Conservation (phyloP, 2,113 vertebrate species). For the Camelus bactrianus region DNA sequence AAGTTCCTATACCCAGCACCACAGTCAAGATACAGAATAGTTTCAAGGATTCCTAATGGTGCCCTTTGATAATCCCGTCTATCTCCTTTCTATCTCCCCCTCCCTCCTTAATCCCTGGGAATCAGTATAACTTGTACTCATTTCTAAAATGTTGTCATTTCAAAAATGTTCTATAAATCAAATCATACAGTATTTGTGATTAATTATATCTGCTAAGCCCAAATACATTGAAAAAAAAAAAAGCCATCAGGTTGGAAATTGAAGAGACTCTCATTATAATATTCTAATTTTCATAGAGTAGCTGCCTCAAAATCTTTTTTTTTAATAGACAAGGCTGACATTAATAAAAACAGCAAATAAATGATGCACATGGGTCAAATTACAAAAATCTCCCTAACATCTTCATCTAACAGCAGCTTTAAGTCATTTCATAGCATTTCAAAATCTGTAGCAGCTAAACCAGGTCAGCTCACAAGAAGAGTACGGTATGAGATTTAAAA, state of each 20-base stretch:
- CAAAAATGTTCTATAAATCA: not conserved
- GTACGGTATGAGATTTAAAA: not conserved
- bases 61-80: not conserved
- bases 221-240: not conserved
- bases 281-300: not conserved
- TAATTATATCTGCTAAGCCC: not conserved
- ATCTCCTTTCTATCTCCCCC: not conserved
- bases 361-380: not conserved
- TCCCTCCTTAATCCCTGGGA: not conserved
- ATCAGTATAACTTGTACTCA: not conserved
- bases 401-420: not conserved
- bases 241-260: not conserved
- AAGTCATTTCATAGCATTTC: not conserved
- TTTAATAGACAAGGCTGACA: not conserved
- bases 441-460: not conserved
- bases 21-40: not conserved
- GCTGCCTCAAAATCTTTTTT: not conserved
- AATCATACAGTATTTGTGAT: not conserved
- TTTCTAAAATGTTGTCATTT: conserved; percentile 4
- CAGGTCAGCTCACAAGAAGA: not conserved
- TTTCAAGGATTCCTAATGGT: not conserved
- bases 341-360: not conserved
- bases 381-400: not conserved
- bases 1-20: not conserved
- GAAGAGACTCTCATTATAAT: not conserved